Conservation (phyloP, 92 coral and sea anemone genomes). For the Diadumene lineata region DNA sequence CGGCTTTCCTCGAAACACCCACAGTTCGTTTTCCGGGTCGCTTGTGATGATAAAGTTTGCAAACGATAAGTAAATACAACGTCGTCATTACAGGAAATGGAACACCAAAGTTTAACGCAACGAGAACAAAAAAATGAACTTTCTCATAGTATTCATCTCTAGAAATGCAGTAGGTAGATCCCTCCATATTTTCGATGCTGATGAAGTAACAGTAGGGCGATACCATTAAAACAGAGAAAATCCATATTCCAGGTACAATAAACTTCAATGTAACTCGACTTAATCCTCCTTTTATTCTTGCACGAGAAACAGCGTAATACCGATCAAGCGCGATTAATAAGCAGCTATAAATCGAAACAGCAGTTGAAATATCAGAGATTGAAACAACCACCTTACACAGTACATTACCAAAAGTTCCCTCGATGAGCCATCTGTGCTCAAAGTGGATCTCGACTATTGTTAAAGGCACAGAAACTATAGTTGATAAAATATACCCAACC, state of each 20-base stretch:
- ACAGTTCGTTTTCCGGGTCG: background rate
- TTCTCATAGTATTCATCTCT: background rate
- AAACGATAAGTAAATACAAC: background rate
- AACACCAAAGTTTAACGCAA: background rate
- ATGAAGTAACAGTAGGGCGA: conserved; percentile 30
- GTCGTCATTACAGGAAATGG: background rate
- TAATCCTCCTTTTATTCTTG: conserved; percentile 13
- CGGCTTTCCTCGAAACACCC: background rate
- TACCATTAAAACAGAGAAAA: conserved; percentile 21
- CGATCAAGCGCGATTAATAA: conserved; percentile 53
- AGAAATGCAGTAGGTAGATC: background rate
- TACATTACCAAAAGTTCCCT: conserved; percentile 10
- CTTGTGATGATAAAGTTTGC: background rate
- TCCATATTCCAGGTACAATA: conserved; percentile 29
- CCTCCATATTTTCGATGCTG: background rate
- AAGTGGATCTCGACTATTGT: conserved; percentile 31
- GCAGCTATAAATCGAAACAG: conserved; percentile 51
- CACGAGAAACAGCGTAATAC: conserved; percentile 31
- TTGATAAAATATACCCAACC: conserved; percentile 47
- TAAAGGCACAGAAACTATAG: conserved; percentile 45
- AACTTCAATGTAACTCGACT: conserved; percentile 14
- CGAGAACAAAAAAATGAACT: background rate
- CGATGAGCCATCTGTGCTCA: conserved; percentile 28
- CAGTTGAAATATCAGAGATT: conserved; percentile 37
- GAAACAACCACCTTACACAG: conserved; percentile 51